These are phyloP conservation scores for Baryphthengus martii DNA, from an alignment of 2,113 vertebrate genomes.

Conservation along the genomic window DNA sequence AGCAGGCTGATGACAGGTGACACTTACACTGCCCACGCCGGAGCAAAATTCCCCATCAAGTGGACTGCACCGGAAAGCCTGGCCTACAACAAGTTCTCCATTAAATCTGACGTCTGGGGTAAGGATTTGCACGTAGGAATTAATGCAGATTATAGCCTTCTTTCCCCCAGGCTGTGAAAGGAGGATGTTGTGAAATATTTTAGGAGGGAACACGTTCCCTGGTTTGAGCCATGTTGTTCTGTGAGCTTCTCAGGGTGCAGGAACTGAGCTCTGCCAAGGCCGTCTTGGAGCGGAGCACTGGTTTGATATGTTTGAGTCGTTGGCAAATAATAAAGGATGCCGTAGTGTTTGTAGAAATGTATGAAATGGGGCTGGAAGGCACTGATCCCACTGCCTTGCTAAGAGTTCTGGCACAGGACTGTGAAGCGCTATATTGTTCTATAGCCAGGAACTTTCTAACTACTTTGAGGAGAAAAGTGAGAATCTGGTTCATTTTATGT, in stretches of 20 bases:
- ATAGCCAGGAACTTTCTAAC: background rate
- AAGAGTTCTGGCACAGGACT: background rate
- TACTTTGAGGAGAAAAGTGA: background rate
- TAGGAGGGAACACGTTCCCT: background rate
- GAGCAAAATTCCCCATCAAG: slow-evolving; percentile 98
- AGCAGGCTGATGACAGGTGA: slow-evolving; percentile 96
- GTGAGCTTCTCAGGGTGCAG: background rate
- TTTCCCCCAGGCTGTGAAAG: background rate
- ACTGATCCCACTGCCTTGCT: background rate
- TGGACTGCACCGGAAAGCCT: slow-evolving; percentile 98
- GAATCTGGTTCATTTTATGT: slow-evolving; percentile 16
- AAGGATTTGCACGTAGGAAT: slow-evolving; percentile 34
- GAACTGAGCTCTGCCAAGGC: background rate
- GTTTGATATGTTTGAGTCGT: background rate
- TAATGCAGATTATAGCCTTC: background rate
- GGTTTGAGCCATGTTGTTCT: background rate
- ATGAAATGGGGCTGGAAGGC: background rate
- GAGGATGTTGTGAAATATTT: background rate
- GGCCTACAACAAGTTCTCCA: slow-evolving; percentile 99
- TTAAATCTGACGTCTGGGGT: slow-evolving; percentile 99
- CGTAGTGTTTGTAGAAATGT: background rate
- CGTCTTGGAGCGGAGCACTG: background rate
- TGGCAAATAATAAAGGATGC: background rate
- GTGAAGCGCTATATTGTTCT: background rate
- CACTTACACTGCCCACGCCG: slow-evolving; percentile 93